Evolutionary conservation across 1,140 invertebrate genomes (phyloP).

Genomic region (Drosophila pandora): DNA sequence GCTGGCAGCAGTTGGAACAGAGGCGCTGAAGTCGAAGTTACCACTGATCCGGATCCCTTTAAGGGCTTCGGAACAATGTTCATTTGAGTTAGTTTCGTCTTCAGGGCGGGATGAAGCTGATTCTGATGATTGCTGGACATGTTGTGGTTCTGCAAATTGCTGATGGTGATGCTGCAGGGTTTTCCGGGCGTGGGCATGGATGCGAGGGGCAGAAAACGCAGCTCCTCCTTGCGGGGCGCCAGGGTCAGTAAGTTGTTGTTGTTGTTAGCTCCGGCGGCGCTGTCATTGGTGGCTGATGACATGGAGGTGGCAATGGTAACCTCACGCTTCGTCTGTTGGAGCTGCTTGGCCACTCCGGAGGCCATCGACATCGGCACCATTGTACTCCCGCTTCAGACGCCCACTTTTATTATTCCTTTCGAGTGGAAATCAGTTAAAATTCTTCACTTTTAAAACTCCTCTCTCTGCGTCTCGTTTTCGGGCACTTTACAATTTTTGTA

Average conservation of each 20-base stretch:
- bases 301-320: constrained; percentile 15
- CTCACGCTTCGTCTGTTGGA: constrained; percentile 37
- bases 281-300: constrained; percentile 8
- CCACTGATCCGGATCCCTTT: constrained; percentile 9
- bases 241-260: constrained; percentile 1
- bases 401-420: constrained; percentile 10
- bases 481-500: constrained; percentile 65
- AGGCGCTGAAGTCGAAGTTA: constrained; percentile 7
- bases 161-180: constrained; percentile 55
- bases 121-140: constrained; percentile 12
- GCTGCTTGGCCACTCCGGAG: constrained; percentile 34
- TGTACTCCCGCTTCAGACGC: not conserved
- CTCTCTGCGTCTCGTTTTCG: constrained; percentile 45
- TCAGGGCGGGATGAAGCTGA: constrained; percentile 32
- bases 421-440: not conserved
- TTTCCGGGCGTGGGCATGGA: constrained; percentile 45
- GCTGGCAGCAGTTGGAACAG: constrained; percentile 55
- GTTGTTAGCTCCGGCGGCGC: not conserved
- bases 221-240: constrained; percentile 39
- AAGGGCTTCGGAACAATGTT: constrained; percentile 25
- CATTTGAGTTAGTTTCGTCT: constrained; percentile 52
- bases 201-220: constrained; percentile 60
- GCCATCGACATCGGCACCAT: constrained; percentile 56
- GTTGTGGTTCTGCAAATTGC: constrained; percentile 19
- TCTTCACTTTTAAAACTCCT: not conserved